Conservation (phyloP, 1,140 invertebrate species). For the Cardiocondyla obscurior region DNA sequence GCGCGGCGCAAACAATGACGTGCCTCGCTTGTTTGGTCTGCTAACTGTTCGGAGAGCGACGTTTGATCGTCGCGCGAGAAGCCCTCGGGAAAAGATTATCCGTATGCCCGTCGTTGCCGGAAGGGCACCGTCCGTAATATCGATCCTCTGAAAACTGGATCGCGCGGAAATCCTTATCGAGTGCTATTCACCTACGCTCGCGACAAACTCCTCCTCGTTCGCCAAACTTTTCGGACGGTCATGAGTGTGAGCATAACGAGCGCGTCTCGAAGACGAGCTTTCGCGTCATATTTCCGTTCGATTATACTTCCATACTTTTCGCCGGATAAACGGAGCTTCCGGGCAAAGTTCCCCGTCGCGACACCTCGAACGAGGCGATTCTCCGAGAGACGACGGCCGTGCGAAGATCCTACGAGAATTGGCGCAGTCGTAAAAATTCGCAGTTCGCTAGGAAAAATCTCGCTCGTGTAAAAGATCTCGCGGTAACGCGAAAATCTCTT, state of each 20-base stretch:
- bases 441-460: slow-evolving; percentile 2
- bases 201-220: not conserved
- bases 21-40: slow-evolving; percentile 63
- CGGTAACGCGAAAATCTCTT: too few species aligned
- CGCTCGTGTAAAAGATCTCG: too few species aligned
- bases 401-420: not conserved
- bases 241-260: slow-evolving; percentile 11
- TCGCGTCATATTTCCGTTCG: not conserved
- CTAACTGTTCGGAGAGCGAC: slow-evolving; percentile 58
- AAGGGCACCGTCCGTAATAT: not conserved
- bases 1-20: slow-evolving; percentile 63
- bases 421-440: slow-evolving; percentile 14
- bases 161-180: slow-evolving; percentile 4
- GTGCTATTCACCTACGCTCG: not conserved
- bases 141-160: slow-evolving; percentile 9
- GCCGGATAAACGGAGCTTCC: slow-evolving; percentile 6
- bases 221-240: slow-evolving; percentile 27
- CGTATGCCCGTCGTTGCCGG: not conserved
- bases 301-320: slow-evolving; percentile 38
- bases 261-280: not conserved
- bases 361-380: slow-evolving; percentile 5
- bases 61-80: slow-evolving; percentile 44
- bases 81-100: slow-evolving; percentile 51
- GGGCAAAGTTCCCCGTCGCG: not conserved
- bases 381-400: not conserved